Percentiles rank a stretch among this genome's conserved stretches.
phyloP scores from a whole-genome alignment of 2,113 vertebrate species.

The Myocastor coypus region DNA sequence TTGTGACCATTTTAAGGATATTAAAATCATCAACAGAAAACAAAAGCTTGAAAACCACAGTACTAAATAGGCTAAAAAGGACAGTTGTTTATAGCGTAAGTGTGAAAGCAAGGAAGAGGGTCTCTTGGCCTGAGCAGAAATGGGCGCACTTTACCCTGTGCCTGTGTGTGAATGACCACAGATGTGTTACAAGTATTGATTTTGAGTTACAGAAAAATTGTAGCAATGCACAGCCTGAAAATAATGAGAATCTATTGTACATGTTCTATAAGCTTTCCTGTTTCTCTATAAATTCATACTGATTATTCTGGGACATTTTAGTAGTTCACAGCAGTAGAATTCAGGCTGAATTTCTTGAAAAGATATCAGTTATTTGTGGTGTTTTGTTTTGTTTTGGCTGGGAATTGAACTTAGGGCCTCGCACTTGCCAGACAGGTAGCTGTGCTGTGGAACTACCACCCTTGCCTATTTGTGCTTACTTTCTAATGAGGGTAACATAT shows the following conservation, averaged over 20 bases:
- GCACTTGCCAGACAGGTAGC: too few species aligned
- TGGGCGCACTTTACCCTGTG: not conserved
- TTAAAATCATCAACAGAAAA: not conserved
- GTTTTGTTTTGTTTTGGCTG: not conserved
- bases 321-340: constrained; percentile 15
- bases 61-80: not conserved
- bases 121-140: not conserved
- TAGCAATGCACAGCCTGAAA: not conserved
- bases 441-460: too few species aligned
- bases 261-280: not conserved
- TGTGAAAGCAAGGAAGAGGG: not conserved
- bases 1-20: constrained; percentile 16
- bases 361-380: not conserved
- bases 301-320: constrained; percentile 31
- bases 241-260: constrained; percentile 26
- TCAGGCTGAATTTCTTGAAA: constrained; percentile 11
- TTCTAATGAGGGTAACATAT: not conserved
- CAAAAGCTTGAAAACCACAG: not conserved
- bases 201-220: not conserved
- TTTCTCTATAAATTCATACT: constrained; percentile 24
- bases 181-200: not conserved
- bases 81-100: not conserved
- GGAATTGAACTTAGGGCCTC: too few species aligned
- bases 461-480: not conserved
- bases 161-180: not conserved